Evolutionary conservation across 2,797 vertebrate species (phyloP), one percentile per base, ranked within the genome.

Genomic region (Helarctos malayanus): DNA sequence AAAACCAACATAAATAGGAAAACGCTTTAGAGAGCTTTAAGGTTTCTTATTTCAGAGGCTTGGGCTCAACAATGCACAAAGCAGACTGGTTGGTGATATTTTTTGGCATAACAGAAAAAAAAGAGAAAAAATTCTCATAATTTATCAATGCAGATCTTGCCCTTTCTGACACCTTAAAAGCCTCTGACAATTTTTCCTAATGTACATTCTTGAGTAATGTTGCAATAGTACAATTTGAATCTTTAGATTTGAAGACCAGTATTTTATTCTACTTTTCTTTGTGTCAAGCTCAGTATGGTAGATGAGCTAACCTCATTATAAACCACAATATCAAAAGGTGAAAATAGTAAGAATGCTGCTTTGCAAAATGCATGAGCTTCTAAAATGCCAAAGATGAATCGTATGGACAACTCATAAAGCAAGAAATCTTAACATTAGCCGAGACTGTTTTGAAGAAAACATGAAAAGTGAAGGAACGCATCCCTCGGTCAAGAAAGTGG

Each of bases 121-220:
- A 18, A 56, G 25, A 90, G 32, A 23, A 56, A 41, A 81, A 95
- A 54, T 78, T 68, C 49, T 86, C 32, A 75, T 95, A 97, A 98
- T 97, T 96, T 97, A 97, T 96, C 94, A 73, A 94, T 65, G 79
- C 29, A 73, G 92, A 95, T 91, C 10, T 45, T 98, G 94, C 81
- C 97, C 96, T 96, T 97, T 96, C 49, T 98, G 97, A 98, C 98
- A 97, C 54, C 90, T 98, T 98, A 97, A 98, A 98, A 98, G 97
- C 98, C 56, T 95, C 84, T 95, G 92, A 96, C 81, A 87, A 82
- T 94, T 97, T 93, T 97, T 97, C 59, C 96, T 98, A 91, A 91
- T 96, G 97, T 95, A 75, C 97, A 95, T 98, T 98, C 95, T 89
- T 97, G 68, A 47, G 38, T 96, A 96, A 96, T 97, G 97, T 81